phyloP scores from a whole-genome alignment of 2,888 invertebrate species.

The Tetramorium bicarinatum region DNA sequence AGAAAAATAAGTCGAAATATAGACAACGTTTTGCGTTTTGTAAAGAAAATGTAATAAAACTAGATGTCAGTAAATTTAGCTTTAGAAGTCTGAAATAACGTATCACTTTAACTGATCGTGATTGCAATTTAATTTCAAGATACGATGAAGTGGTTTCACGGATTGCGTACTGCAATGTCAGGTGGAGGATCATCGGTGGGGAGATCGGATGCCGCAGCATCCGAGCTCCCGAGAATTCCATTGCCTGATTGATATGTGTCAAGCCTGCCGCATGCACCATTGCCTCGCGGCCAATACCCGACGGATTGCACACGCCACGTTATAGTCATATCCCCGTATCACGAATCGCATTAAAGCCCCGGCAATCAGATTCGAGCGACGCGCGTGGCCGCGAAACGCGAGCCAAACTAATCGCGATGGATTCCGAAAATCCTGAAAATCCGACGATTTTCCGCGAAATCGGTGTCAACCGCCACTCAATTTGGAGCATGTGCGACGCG shows the following conservation, averaged over 20 bases:
- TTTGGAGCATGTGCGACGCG: neutral
- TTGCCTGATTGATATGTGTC: slow-evolving; percentile 83
- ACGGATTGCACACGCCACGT: slow-evolving; percentile 68
- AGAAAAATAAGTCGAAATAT: neutral
- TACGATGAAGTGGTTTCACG: slow-evolving; percentile 28
- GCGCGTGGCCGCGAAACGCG: slow-evolving; percentile 49
- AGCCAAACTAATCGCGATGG: slow-evolving; percentile 46
- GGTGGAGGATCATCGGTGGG: slow-evolving; percentile 54
- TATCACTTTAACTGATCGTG: slow-evolving; percentile 34
- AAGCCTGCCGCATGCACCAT: slow-evolving; percentile 79
- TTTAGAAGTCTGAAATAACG: neutral
- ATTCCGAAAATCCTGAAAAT: slow-evolving; percentile 42
- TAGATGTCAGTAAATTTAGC: neutral
- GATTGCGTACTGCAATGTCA: slow-evolving; percentile 46
- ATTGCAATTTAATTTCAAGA: slow-evolving; percentile 48
- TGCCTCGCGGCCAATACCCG: slow-evolving; percentile 71
- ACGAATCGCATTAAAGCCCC: slow-evolving; percentile 69
- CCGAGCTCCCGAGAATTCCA: slow-evolving; percentile 76
- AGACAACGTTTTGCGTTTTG: neutral
- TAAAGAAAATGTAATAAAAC: too few species aligned
- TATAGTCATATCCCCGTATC: slow-evolving; percentile 64
- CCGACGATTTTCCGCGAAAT: slow-evolving; percentile 17
- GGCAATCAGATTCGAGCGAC: slow-evolving; percentile 62
- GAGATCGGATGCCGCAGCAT: slow-evolving; percentile 66
- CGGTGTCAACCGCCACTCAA: slow-evolving; percentile 20